Conservation (phyloP, 2,797 vertebrate species). For the Sebastes oblongus region DNA sequence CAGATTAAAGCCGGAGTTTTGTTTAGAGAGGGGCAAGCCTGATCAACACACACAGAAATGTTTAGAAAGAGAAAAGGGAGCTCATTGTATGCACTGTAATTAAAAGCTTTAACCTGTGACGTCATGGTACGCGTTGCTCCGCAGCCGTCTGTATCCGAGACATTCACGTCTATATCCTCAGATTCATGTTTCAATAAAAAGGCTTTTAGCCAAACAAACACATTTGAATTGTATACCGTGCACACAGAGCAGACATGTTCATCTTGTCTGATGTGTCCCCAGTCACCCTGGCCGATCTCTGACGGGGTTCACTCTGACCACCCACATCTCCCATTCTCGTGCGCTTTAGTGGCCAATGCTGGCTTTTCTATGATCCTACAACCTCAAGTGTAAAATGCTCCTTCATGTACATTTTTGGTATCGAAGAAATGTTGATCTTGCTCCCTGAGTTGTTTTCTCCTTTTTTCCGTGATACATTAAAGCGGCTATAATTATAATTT, state of each 20-base stretch:
- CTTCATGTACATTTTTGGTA: background rate
- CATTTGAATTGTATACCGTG: background rate
- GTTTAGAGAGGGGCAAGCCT: constrained; percentile 68
- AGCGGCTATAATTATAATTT: background rate
- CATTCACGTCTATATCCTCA: constrained; percentile 29
- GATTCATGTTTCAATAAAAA: constrained; percentile 36
- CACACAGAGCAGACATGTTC: background rate
- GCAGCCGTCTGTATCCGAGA: constrained; percentile 38
- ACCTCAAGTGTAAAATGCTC: background rate
- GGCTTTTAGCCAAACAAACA: constrained; percentile 33
- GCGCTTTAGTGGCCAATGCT: background rate
- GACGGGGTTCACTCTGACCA: constrained; percentile 24
- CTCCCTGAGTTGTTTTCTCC: background rate
- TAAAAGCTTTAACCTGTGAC: constrained; percentile 62
- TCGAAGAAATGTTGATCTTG: background rate
- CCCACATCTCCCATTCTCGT: constrained; percentile 2
- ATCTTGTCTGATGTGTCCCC: background rate
- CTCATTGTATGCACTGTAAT: constrained; percentile 67
- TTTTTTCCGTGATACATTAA: background rate
- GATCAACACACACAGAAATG: constrained; percentile 59
- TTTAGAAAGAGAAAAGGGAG: constrained; percentile 57
- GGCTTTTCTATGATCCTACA: background rate
- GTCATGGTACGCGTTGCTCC: constrained; percentile 38
- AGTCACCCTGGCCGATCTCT: background rate
- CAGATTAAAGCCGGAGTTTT: constrained; percentile 59